Percentiles rank a stretch among this genome's conserved stretches.
These are phyloP conservation scores for Anoplophora glabripennis DNA, from an alignment of 1,140 invertebrate species.

Conservation along the genomic window DNA sequence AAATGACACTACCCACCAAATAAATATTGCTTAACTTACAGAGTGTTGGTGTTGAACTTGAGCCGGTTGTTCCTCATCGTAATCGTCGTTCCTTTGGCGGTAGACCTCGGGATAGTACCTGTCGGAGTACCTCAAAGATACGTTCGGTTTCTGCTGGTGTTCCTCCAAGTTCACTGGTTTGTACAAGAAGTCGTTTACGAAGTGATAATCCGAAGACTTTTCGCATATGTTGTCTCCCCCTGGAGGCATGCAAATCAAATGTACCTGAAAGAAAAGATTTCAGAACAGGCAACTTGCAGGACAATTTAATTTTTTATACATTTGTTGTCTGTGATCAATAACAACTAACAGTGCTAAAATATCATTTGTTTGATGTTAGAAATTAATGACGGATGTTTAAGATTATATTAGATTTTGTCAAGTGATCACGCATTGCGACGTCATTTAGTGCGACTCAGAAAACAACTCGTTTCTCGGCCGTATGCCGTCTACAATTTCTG, in stretches of 20 bases:
- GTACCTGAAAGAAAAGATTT: conserved; percentile 71
- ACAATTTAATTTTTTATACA: too few relatives aligned
- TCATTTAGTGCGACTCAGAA: too few relatives aligned
- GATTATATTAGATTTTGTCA: too few relatives aligned
- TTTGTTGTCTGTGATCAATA: neutral
- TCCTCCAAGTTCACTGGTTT: conserved; percentile 82
- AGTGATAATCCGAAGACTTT: conserved; percentile 85
- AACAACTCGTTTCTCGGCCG: too few relatives aligned
- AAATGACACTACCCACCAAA: too few relatives aligned
- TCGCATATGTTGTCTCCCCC: conserved; percentile 85
- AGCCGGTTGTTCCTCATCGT: conserved; percentile 49
- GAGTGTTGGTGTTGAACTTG: conserved; percentile 46
- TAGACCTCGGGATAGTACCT: conserved; percentile 75
- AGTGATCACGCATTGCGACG: too few relatives aligned
- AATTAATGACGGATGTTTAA: too few relatives aligned
- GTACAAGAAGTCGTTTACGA: conserved; percentile 91
- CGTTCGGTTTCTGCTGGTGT: conserved; percentile 75
- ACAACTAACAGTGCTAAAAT: too few relatives aligned
- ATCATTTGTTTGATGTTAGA: too few relatives aligned
- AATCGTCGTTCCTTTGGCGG: conserved; percentile 65
- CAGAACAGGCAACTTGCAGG: too few relatives aligned
- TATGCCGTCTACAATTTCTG: too few relatives aligned
- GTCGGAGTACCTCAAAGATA: conserved; percentile 81
- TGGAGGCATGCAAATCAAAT: conserved; percentile 90
- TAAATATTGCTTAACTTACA: conserved; percentile 34